phyloP scores from a whole-genome alignment of 2,888 invertebrate genomes.

The Scaptodrosophila latifasciaeformis region DNA sequence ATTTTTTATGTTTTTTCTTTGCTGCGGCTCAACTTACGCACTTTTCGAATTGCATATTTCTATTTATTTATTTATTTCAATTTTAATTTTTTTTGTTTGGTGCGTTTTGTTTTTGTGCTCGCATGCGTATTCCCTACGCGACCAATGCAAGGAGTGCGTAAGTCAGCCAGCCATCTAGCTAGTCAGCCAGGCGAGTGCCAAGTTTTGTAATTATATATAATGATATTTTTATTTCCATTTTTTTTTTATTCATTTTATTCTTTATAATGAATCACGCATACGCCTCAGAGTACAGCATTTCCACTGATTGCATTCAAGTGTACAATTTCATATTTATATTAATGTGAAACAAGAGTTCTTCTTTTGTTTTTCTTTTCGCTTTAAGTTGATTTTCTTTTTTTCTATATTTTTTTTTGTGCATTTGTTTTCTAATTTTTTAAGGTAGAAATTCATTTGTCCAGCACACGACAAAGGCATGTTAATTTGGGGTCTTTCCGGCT shows the following conservation, averaged over 20 bases:
- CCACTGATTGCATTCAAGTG: too few species aligned
- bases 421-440: too few species aligned
- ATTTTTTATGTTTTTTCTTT: conserved; percentile 41
- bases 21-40: conserved; percentile 49
- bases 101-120: conserved; percentile 48
- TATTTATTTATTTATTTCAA: background rate
- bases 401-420: conserved; percentile 16
- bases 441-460: conserved; percentile 60
- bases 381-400: too few species aligned
- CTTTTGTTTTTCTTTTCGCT: too few species aligned
- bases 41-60: conserved; percentile 33
- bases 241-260: too few species aligned
- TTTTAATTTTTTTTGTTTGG: conserved; percentile 41
- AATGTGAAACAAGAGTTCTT: too few species aligned
- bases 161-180: conserved; percentile 7
- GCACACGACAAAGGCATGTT: conserved; percentile 65
- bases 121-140: conserved; percentile 38
- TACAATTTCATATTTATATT: too few species aligned
- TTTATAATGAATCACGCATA: too few species aligned
- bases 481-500: too few species aligned
- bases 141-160: background rate
- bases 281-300: too few species aligned
- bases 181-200: conserved; percentile 19
- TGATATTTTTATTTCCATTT: background rate
- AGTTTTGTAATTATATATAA: conserved; percentile 48